phyloP scores from a whole-genome alignment of 2,888 invertebrate genomes.

The Xestoiulus laeticollis region DNA sequence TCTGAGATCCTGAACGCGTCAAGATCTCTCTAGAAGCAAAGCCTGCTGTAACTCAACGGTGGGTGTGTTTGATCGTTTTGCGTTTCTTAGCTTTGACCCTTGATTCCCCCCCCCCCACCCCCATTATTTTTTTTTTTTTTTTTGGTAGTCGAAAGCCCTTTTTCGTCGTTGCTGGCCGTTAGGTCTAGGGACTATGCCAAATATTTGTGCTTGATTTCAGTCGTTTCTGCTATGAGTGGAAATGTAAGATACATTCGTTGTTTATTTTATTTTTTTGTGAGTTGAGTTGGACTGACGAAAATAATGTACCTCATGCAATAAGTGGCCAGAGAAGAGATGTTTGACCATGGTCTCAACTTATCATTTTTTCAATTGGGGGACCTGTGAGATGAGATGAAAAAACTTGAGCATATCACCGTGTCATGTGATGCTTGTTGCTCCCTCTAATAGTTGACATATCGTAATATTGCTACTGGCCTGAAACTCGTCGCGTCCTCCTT shows the following conservation, averaged over 20 bases:
- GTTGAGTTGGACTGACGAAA: neutral
- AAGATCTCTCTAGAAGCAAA: neutral
- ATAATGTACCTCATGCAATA: slow-evolving; percentile 49
- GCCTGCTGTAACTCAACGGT: neutral
- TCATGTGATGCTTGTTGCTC: neutral
- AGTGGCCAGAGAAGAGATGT: neutral
- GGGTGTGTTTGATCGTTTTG: neutral
- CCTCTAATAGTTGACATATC: slow-evolving; percentile 31
- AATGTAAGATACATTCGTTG: neutral
- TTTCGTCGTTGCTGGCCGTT: slow-evolving; percentile 23
- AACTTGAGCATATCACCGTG: slow-evolving; percentile 18
- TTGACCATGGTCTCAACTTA: neutral
- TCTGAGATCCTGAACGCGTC: neutral
- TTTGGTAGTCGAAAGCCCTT: neutral
- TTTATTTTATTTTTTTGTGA: neutral
- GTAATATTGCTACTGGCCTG: slow-evolving; percentile 19
- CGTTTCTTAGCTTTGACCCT: neutral
- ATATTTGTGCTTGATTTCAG: slow-evolving; percentile 9
- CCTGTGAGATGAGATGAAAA: slow-evolving; percentile 16
- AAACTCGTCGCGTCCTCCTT: slow-evolving; percentile 36
- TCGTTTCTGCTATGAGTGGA: neutral
- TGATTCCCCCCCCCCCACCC: neutral
- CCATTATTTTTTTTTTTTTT: too few species aligned
- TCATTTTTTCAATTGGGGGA: neutral
- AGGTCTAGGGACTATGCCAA: slow-evolving; percentile 35